Evolutionary conservation across 2,113 vertebrate species (phyloP), one percentile per base, ranked within the genome.

Genomic region (Girardinichthys multiradiatus): DNA sequence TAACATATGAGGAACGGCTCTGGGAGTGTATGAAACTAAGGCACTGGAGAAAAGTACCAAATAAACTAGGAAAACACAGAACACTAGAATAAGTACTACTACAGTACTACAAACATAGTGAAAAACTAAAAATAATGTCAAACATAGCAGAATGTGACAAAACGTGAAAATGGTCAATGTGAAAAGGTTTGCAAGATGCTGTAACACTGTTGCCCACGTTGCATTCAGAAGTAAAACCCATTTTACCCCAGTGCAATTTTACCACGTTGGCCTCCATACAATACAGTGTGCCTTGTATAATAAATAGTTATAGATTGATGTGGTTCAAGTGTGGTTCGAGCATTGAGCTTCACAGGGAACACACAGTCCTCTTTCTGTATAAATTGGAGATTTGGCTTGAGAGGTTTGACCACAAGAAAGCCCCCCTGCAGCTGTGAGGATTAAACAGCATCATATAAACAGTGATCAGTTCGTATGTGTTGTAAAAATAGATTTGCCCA

Each of bases 401-500:
- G 77, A 83, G 48, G 28, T 77, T 67, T 71, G n/a, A 33, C 84
- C 86, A 87, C 86, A 89, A 84, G 37, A 89, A 87, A 86, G 48
- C 66, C 37, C 64, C 67, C 66, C 35, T 51, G 59, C 45, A 62
- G 73, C 33, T 21, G 39, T 4, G 9, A 35, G 76, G 74, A 72
- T 89, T 85, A 80, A 62, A 85, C 74, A 64, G 12, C 63, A 33
- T 76, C 82, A 72, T 54, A 57, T 87, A 83, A 88, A 87, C 80
- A 85, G 76, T 71, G 78, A 81, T 80, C 70, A 68, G 54, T 48
- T 54, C 60, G 58, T 61, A 27, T 54, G 28, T 31, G 65, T n/a
- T 74, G 65, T 80, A 87, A 87, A 87, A 90, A 88, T 85, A 90
- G 90, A 71, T 67, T 75, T 39, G 71, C 76, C 57, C 71, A 75